Conservation (phyloP, 2,888 invertebrate genomes). For the Mimachlamys varia region DNA sequence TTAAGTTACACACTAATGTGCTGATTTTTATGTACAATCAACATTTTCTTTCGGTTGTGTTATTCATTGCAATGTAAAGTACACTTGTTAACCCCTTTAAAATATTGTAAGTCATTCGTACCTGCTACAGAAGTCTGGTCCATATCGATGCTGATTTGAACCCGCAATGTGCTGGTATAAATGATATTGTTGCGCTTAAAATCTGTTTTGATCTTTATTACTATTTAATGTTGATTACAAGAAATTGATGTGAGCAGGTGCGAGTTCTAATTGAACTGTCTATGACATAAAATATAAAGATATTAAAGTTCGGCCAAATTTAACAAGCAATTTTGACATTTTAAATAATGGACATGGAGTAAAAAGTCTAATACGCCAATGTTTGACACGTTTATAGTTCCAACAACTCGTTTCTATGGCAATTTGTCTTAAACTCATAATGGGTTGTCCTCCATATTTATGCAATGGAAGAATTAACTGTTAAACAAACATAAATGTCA, state of each 20-base stretch:
- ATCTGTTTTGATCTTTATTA: not conserved
- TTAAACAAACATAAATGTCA: not conserved
- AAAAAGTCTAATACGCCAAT: not conserved
- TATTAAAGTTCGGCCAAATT: not conserved
- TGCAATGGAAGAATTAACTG: constrained; percentile 3
- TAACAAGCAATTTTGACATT: not conserved
- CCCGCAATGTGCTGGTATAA: not conserved
- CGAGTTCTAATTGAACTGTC: not conserved
- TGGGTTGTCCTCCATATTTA: not conserved
- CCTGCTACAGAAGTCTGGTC: no score
- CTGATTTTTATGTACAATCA: no score
- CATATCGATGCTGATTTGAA: not conserved
- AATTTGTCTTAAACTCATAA: not conserved
- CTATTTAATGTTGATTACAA: constrained; percentile 7
- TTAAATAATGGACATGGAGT: not conserved
- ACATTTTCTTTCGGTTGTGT: no score
- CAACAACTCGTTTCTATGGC: not conserved
- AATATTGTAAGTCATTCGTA: no score
- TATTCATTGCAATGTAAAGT: no score
- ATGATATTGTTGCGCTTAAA: not conserved
- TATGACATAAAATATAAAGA: not conserved
- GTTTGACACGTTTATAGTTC: not conserved
- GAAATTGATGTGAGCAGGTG: not conserved
- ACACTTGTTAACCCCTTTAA: no score
- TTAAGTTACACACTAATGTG: not conserved